Percentiles rank a stretch among this genome's conserved stretches.
Evolutionary conservation across 92 coral and sea anemone species (phyloP).

Genomic region (Siderastrea radians): DNA sequence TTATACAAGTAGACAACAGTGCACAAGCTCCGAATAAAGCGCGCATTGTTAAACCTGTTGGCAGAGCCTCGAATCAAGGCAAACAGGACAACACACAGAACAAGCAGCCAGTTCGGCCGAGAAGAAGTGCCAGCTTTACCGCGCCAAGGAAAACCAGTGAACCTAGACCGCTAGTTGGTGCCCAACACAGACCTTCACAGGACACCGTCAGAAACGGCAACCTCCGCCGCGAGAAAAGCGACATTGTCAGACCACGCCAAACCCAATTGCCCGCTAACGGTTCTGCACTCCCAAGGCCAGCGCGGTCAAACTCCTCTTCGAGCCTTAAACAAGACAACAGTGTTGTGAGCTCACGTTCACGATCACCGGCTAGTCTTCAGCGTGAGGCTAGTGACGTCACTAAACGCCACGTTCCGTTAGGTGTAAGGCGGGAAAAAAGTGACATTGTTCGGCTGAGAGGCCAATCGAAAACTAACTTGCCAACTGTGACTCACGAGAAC

Average conservation of each 20-base stretch:
- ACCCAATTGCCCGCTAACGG: conserved; percentile 35
- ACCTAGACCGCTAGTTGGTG: conserved; percentile 26
- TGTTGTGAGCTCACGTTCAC: conserved; percentile 61
- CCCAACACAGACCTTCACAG: conserved; percentile 8
- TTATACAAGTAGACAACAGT: conserved; percentile 78
- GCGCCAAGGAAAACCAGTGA: conserved; percentile 32
- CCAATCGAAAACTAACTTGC: conserved; percentile 29
- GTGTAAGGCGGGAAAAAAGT: conserved; percentile 75
- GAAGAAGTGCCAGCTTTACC: conserved; percentile 65
- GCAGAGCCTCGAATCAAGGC: conserved; percentile 48
- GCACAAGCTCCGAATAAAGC: conserved; percentile 65
- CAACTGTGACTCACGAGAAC: conserved; percentile 9
- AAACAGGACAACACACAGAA: conserved; percentile 56
- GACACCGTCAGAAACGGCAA: conserved; percentile 34
- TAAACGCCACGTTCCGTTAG: conserved; percentile 16
- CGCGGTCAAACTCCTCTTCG: conserved; percentile 68
- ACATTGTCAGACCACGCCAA: conserved; percentile 47
- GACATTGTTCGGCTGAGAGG: conserved; percentile 54
- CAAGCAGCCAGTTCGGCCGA: conserved; percentile 42
- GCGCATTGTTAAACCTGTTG: conserved; percentile 69
- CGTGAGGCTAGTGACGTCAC: conserved; percentile 76
- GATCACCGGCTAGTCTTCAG: conserved; percentile 60
- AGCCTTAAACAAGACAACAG: conserved; percentile 58
- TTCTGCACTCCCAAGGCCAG: conserved; percentile 23
- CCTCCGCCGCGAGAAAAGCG: conserved; percentile 75